phyloP scores from a whole-genome alignment of 2,797 vertebrate genomes.

The Peromyscus nudipes region DNA sequence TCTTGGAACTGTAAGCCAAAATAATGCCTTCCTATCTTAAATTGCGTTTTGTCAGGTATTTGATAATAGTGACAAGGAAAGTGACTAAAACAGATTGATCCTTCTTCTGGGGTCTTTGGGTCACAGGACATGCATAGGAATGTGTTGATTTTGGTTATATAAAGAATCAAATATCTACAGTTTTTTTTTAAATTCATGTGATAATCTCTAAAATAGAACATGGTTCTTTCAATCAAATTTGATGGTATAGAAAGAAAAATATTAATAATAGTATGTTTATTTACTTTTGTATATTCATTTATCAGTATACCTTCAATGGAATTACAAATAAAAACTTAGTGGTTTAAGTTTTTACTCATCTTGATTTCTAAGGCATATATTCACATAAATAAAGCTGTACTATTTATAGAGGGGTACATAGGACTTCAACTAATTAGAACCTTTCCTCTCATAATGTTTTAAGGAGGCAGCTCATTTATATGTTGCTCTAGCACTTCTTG shows the following conservation, averaged over 20 bases:
- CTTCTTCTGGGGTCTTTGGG: background rate
- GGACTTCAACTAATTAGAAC: conserved; percentile 28
- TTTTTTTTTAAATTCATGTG: background rate
- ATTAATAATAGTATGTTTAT: conserved; percentile 25
- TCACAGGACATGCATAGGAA: background rate
- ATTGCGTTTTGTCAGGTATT: background rate
- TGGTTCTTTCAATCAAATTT: conserved; percentile 43
- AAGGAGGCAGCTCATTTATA: conserved; percentile 47
- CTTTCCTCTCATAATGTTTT: conserved; percentile 45
- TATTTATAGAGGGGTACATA: conserved; percentile 45
- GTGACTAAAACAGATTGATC: background rate
- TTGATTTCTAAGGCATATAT: conserved; percentile 24
- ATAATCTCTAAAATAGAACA: conserved; percentile 5
- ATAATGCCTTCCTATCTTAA: background rate
- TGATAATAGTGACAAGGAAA: background rate
- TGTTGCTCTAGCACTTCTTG: conserved; percentile 1
- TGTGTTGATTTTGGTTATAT: background rate
- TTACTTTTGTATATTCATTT: conserved; percentile 48
- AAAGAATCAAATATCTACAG: conserved; percentile 12
- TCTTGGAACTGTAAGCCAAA: background rate
- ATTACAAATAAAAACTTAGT: conserved; percentile 16
- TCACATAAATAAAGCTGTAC: conserved; percentile 39
- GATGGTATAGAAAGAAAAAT: conserved; percentile 37
- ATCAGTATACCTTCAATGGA: background rate
- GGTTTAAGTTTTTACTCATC: conserved; percentile 14